phyloP scores from a whole-genome alignment of 2,888 invertebrate species.

The Polyommatus iphigenia region DNA sequence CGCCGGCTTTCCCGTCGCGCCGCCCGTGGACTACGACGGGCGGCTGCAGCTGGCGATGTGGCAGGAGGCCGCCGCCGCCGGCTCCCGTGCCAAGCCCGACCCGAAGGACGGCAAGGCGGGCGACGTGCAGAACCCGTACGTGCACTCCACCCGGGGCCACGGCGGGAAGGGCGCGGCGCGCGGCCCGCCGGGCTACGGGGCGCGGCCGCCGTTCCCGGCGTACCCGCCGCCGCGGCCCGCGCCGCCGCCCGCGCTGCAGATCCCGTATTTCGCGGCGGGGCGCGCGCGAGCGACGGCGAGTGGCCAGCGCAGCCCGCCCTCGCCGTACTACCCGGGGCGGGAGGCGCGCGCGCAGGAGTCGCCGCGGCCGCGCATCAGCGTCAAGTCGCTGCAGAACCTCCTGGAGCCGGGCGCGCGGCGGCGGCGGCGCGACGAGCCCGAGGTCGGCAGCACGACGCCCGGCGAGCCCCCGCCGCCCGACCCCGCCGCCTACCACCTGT shows the following conservation, averaged over 20 bases:
- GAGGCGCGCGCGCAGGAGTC: slow-evolving; percentile 65
- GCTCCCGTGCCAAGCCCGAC: slow-evolving; percentile 56
- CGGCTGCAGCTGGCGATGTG: slow-evolving; percentile 83
- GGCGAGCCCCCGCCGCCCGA: slow-evolving; percentile 72
- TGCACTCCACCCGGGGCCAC: slow-evolving; percentile 68
- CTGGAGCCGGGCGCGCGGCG: slow-evolving; percentile 65
- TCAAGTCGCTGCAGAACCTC: slow-evolving; percentile 82
- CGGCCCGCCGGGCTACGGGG: not conserved
- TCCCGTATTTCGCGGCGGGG: slow-evolving; percentile 59
- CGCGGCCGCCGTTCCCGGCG: not conserved
- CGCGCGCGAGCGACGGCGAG: slow-evolving; percentile 51
- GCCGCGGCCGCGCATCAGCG: slow-evolving; percentile 81
- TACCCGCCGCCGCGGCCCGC: slow-evolving; percentile 37
- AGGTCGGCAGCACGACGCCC: slow-evolving; percentile 83
- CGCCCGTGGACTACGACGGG: slow-evolving; percentile 76
- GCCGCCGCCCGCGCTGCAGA: slow-evolving; percentile 64
- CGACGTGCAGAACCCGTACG: slow-evolving; percentile 70
- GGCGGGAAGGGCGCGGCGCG: slow-evolving; percentile 52
- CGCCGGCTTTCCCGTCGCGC: slow-evolving; percentile 66
- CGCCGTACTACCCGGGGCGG: slow-evolving; percentile 63
- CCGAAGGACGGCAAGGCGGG: slow-evolving; percentile 65
- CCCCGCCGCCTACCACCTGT: slow-evolving; percentile 84
- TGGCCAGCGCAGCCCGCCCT: slow-evolving; percentile 56
- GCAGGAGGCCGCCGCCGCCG: slow-evolving; percentile 83
- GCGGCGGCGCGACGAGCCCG: slow-evolving; percentile 77